Conservation (phyloP, 1,140 invertebrate genomes). For the Brachionus manjavacas region DNA sequence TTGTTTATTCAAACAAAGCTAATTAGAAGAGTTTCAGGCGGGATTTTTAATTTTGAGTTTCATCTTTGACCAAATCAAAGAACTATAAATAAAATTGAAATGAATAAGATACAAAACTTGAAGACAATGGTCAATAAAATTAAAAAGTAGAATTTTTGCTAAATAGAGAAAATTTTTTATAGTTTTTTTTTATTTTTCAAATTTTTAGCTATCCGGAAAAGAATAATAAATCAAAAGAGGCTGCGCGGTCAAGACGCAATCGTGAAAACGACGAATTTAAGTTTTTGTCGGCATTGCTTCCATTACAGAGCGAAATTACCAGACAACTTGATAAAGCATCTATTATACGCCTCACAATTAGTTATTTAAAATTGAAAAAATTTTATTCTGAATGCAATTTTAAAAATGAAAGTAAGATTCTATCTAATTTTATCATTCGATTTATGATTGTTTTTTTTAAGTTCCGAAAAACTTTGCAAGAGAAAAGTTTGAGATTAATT, state of each 20-base stretch:
- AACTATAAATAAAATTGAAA: neutral
- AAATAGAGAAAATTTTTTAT: too few species aligned
- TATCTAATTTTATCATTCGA: neutral
- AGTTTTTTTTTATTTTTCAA: too few species aligned
- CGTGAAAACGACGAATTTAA: conserved; percentile 98
- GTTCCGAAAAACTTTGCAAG: neutral
- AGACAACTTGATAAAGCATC: conserved; percentile 96
- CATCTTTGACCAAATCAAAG: neutral
- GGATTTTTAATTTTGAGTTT: neutral
- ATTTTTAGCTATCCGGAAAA: neutral
- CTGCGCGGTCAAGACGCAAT: conserved; percentile 81
- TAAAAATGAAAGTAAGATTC: neutral
- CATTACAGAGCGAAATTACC: conserved; percentile 88
- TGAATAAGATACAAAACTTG: neutral
- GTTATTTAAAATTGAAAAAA: conserved; percentile 76
- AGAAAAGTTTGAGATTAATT: conserved; percentile 1
- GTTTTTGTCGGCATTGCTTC: conserved; percentile 93
- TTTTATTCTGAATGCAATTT: conserved; percentile 3
- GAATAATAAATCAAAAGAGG: conserved; percentile 76
- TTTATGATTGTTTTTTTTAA: neutral
- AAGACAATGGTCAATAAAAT: neutral
- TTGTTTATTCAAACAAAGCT: neutral
- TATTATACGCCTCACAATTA: conserved; percentile 93
- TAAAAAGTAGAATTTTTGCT: neutral
- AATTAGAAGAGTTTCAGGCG: neutral